phyloP scores from a whole-genome alignment of 2,113 vertebrate genomes.

The Macroglossus sobrinus region DNA sequence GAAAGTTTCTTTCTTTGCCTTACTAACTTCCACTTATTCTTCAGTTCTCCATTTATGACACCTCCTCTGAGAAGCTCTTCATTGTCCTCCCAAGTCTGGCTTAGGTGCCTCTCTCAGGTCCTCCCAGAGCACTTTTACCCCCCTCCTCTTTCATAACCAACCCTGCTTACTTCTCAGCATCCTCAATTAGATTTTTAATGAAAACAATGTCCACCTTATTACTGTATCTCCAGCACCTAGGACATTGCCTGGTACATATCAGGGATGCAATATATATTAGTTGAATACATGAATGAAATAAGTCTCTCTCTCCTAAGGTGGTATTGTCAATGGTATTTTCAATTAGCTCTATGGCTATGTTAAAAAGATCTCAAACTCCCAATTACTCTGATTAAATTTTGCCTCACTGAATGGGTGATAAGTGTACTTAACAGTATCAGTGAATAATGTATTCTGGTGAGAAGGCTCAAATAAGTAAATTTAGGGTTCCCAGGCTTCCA shows the following conservation, averaged over 20 bases:
- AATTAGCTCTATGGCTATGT: neutral
- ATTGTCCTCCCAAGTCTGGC: neutral
- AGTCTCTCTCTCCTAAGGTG: neutral
- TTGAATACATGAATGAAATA: slow-evolving; percentile 13
- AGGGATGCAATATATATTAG: neutral
- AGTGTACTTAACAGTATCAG: neutral
- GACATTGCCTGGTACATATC: neutral
- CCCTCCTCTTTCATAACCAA: neutral
- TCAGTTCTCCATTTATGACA: neutral
- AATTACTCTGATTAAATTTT: neutral
- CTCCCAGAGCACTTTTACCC: neutral
- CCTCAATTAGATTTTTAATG: neutral
- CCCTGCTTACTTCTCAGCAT: neutral
- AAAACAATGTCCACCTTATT: neutral
- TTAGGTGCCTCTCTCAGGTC: neutral
- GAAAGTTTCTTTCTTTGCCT: neutral
- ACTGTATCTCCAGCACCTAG: neutral
- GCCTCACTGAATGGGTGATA: neutral
- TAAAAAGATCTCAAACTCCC: neutral
- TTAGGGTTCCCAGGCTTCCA: neutral
- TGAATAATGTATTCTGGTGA: neutral
- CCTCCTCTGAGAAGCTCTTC: neutral
- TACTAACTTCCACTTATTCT: neutral
- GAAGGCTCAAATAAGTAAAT: neutral
- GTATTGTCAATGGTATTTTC: neutral